These are phyloP conservation scores for Tonatia bakeri DNA, from an alignment of 2,113 vertebrate genomes.

Conservation along the genomic window DNA sequence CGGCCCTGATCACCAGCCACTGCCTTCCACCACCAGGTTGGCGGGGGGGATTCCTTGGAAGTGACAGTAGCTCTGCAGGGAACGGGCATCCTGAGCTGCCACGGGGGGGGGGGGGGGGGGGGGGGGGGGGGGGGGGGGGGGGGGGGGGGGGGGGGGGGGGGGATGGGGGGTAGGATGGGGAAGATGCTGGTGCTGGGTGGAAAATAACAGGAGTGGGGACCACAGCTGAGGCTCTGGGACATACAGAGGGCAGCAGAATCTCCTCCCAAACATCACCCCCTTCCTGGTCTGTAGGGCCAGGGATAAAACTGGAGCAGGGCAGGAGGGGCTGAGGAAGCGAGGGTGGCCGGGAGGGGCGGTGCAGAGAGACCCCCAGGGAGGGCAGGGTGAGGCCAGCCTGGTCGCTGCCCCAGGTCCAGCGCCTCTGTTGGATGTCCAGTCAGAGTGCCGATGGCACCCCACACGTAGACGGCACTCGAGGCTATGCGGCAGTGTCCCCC, in stretches of 20 bases:
- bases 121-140: neutral
- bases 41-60: neutral
- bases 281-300: neutral
- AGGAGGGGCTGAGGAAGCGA: neutral
- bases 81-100: neutral
- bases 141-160: neutral
- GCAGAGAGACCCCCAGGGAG: neutral
- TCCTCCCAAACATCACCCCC: neutral
- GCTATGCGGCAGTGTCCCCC: neutral
- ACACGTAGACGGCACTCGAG: fast-evolving
- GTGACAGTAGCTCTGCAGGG: neutral
- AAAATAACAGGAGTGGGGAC: too few species aligned
- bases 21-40: neutral
- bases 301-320: fast-evolving
- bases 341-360: neutral
- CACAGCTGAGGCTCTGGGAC: neutral
- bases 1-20: neutral
- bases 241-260: neutral
- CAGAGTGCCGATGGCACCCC: fast-evolving
- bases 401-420: neutral
- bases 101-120: too few species aligned
- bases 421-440: neutral
- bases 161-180: neutral
- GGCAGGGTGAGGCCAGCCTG: too few species aligned
- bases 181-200: too few species aligned